A percentile compares a stretch with the other conserved stretches of the same genome.
These are phyloP conservation scores for Melanocharis versteri DNA, from an alignment of 2,113 vertebrate genomes.

Conservation along the genomic window DNA sequence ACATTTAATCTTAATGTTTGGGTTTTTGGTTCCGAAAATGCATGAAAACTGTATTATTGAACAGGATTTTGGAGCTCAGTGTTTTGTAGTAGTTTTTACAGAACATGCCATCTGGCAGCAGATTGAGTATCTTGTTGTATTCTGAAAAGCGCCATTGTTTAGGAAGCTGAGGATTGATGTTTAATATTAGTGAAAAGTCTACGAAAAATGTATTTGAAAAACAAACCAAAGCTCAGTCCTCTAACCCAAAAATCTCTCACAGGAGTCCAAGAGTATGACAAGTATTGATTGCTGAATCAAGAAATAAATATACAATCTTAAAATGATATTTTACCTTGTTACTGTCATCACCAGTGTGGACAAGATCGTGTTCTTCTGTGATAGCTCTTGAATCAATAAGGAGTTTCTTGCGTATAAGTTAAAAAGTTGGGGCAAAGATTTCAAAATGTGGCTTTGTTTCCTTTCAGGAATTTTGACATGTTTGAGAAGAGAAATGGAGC, in stretches of 20 bases:
- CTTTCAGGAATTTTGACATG: neutral
- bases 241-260: neutral
- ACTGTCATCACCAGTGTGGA: neutral
- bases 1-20: neutral
- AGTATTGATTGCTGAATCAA: neutral
- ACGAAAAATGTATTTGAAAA: neutral
- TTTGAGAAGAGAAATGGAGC: neutral
- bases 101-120: neutral
- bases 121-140: neutral
- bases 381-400: neutral
- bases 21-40: neutral
- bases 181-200: neutral
- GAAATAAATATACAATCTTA: neutral
- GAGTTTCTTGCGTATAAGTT: neutral
- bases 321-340: neutral
- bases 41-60: neutral
- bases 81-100: neutral
- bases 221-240: neutral
- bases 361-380: neutral
- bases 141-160: neutral
- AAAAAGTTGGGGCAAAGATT: neutral
- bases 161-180: neutral
- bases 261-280: neutral
- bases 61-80: neutral
- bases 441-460: accelerated